Conservation (phyloP, 2,113 vertebrate genomes). For the Notarius lentiginosus region DNA sequence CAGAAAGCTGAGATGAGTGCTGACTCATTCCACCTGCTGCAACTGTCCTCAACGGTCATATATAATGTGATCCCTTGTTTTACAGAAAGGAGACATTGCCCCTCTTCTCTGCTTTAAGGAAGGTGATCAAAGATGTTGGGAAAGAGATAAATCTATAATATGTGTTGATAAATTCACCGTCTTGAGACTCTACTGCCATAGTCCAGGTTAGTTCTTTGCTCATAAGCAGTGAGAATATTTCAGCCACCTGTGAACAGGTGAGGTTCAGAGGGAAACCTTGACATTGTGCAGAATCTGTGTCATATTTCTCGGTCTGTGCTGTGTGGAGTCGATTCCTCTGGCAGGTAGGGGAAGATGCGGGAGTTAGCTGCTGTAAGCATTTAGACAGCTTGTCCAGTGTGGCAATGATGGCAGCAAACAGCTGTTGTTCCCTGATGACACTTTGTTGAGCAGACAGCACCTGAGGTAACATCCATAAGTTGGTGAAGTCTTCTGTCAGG, state of each 20-base stretch:
- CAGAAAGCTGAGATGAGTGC: neutral
- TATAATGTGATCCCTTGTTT: neutral
- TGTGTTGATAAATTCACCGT: neutral
- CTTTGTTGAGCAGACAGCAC: neutral
- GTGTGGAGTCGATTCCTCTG: neutral
- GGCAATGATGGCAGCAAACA: slow-evolving; percentile 9
- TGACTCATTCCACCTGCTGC: neutral
- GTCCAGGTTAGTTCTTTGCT: neutral
- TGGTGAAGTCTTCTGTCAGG: neutral
- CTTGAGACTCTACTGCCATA: neutral
- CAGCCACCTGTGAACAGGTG: neutral
- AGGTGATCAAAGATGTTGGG: neutral
- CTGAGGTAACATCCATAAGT: neutral
- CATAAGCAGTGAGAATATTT: neutral
- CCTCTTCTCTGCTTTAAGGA: neutral
- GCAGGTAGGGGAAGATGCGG: neutral
- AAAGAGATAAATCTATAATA: neutral
- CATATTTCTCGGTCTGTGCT: neutral
- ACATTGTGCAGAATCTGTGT: neutral
- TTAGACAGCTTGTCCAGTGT: slow-evolving; percentile 17
- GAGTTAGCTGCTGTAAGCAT: neutral
- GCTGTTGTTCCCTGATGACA: slow-evolving; percentile 12
- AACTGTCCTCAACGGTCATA: neutral
- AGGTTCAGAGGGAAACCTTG: neutral
- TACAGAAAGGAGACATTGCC: neutral